Evolutionary conservation across 2,888 invertebrate species (phyloP).

Genomic region (Linyphia triangularis): DNA sequence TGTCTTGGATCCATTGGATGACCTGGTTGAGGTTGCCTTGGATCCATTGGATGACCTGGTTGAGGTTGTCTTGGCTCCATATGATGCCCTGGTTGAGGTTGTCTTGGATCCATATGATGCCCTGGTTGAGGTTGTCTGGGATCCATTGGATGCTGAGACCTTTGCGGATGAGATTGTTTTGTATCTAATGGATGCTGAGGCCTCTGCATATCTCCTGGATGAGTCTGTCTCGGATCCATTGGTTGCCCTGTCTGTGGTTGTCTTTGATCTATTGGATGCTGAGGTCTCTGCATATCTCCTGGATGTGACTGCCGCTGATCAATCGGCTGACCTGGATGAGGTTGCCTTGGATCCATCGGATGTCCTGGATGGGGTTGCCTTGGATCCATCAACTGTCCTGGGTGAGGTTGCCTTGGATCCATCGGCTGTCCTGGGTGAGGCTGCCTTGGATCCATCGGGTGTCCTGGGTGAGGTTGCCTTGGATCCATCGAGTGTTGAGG

Average conservation of each 20-base stretch:
- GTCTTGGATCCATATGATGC: not conserved
- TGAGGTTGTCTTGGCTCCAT: not conserved
- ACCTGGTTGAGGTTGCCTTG: conserved; percentile 17
- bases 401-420: not conserved
- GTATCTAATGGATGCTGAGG: conserved; percentile 31
- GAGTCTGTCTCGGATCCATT: conserved; percentile 17
- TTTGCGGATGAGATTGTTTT: conserved; percentile 22
- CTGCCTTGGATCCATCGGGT: not conserved
- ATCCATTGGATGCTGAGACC: conserved; percentile 17
- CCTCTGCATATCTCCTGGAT: conserved; percentile 35
- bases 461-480: not conserved
- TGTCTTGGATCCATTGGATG: conserved; percentile 1
- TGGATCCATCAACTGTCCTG: not conserved
- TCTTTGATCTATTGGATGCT: conserved; percentile 40
- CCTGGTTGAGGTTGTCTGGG: not conserved
- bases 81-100: not conserved
- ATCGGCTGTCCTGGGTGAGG: not conserved
- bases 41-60: not conserved
- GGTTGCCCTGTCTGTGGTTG: conserved; percentile 11
- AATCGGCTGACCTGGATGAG: conserved; percentile 3
- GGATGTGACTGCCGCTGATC: conserved; percentile 9
- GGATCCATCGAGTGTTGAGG: conserved; percentile 2
- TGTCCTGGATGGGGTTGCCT: not conserved
- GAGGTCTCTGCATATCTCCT: conserved; percentile 12
- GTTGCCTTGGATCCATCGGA: not conserved